Base-by-base conservation (phyloP, 1,140 invertebrate genomes). In the Formica selysi region DNA sequence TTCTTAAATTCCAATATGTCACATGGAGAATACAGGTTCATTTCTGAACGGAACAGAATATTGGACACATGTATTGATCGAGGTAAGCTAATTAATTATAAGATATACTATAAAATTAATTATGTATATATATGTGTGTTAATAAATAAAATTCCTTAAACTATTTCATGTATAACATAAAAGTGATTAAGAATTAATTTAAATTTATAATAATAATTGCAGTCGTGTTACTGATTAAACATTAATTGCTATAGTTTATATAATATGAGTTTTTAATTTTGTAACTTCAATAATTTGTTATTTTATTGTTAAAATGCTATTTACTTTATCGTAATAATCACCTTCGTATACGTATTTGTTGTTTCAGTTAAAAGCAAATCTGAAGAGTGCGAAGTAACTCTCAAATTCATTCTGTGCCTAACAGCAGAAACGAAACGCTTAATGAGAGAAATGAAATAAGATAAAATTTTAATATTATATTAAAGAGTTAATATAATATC, bases 351-450 rank as follows among this genome's bases (percentile, higher is more conserved):
- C 0, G 2, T 19, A 8, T 54, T 2, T 68, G 13, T 29, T 8
- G 0, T 78, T 85, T 70, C 51, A 90, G 89, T 68, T 32, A 48
- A 41, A 32, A 41, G n/a, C 1, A 71, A 22, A 2, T 7, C n/a
- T 38, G 19, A 90, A 22, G 81, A 76, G 0, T 90, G 89, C 36
- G 86, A 80, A 0, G 13, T 76, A 0, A 26, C 26, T 7, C 13
- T 41, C 8, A 59, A 48, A 5, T 65, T 64, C 19, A 0, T 48
- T 32, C 0, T 26, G 11, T 86, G 87, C 13, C 0, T 64, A 48
- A 22, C 3, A 10, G 4, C 3, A 2, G 26, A 11, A 44, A 0
- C 4, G 1, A 51, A 59, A 11, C 16, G 2, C 51, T 29, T 26
- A 10, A 22, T 11, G 8, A 8, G 32, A 32, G 4, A 36, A 36